Evolutionary conservation across 2,113 vertebrate species (phyloP).

Genomic region (Strix uralensis): DNA sequence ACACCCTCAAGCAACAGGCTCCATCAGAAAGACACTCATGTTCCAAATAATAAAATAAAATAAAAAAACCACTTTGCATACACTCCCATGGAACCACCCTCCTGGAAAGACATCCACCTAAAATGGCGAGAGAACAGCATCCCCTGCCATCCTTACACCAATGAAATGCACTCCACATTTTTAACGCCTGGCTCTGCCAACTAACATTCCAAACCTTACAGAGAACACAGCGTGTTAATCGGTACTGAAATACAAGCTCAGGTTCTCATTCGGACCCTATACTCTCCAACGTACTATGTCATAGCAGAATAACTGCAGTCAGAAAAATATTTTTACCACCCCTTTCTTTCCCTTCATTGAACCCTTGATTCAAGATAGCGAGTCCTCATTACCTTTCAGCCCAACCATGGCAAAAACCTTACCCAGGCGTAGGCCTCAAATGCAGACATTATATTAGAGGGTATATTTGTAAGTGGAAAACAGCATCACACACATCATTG

Average conservation of each 20-base stretch:
- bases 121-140: not conserved
- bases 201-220: not conserved
- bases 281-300: not conserved
- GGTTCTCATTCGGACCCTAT: not conserved
- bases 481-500: not conserved
- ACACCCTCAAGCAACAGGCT: not conserved
- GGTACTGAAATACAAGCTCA: not conserved
- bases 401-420: not conserved
- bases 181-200: not conserved
- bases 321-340: not conserved
- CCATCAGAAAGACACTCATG: not conserved
- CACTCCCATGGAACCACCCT: not conserved
- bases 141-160: not conserved
- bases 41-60: not conserved
- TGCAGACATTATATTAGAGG: not conserved
- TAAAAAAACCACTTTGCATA: not conserved
- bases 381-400: not conserved
- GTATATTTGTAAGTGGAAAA: not conserved
- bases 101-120: not conserved
- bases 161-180: not conserved
- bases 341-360: not conserved
- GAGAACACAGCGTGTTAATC: not conserved
- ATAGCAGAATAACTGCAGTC: not conserved
- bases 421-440: not conserved
- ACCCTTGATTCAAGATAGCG: not conserved